phyloP scores from a whole-genome alignment of 2,797 vertebrate species.

The Micropoecilia bifurca region DNA sequence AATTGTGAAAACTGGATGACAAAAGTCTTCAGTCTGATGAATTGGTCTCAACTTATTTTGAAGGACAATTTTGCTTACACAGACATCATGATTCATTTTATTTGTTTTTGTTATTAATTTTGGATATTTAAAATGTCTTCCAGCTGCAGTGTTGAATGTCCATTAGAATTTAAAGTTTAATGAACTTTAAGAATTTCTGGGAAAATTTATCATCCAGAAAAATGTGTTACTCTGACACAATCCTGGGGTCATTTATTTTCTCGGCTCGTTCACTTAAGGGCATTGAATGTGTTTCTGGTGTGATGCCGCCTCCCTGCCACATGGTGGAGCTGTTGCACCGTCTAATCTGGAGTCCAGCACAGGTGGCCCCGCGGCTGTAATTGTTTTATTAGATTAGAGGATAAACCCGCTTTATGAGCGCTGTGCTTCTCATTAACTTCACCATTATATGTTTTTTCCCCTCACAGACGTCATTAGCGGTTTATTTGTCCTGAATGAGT shows the following conservation, averaged over 20 bases:
- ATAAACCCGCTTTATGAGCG: slow-evolving; percentile 38
- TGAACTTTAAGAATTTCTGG: too few relatives aligned
- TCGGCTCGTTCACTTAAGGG: neutral
- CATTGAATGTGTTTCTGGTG: slow-evolving; percentile 9
- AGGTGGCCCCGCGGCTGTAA: slow-evolving; percentile 28
- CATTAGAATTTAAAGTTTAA: too few relatives aligned
- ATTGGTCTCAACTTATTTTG: too few relatives aligned
- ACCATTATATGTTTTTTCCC: slow-evolving; percentile 9
- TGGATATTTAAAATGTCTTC: too few relatives aligned
- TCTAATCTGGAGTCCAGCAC: slow-evolving; percentile 6
- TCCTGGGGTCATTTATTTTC: too few relatives aligned
- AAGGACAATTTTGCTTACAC: too few relatives aligned
- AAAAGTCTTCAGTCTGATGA: too few relatives aligned
- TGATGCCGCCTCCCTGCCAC: slow-evolving; percentile 51
- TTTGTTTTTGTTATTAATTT: too few relatives aligned
- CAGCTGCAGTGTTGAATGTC: too few relatives aligned
- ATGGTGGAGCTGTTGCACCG: slow-evolving; percentile 70
- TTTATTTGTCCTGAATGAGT: slow-evolving; percentile 33
- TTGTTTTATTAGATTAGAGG: slow-evolving; percentile 48
- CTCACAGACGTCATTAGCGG: slow-evolving; percentile 25
- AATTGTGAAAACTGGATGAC: neutral
- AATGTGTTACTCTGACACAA: too few relatives aligned
- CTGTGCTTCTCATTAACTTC: slow-evolving; percentile 29
- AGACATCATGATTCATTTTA: too few relatives aligned
- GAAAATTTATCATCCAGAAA: too few relatives aligned